Evolutionary conservation across 2,888 invertebrate genomes (phyloP).

Genomic region (Caenorhabditis auriculariae): DNA sequence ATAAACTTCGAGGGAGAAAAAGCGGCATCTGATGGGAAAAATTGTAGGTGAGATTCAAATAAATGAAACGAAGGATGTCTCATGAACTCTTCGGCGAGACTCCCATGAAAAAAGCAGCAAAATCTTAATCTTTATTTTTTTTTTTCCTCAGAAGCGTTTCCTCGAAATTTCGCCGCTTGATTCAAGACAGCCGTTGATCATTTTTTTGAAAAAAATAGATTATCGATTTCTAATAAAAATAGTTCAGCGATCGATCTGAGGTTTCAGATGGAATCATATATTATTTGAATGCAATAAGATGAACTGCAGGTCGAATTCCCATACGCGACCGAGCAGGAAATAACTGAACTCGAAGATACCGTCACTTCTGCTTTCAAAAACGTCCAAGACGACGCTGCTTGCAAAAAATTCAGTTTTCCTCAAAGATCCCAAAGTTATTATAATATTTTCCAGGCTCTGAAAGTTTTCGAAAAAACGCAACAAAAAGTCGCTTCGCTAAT

Average conservation of each 20-base stretch:
- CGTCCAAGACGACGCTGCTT: constrained; percentile 66
- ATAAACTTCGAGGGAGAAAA: background rate
- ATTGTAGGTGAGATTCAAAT: too few relatives aligned
- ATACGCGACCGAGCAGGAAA: constrained; percentile 68
- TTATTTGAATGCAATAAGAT: background rate
- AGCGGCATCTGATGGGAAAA: too few relatives aligned
- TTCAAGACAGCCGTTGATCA: too few relatives aligned
- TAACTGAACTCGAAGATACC: constrained; percentile 66
- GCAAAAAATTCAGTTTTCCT: constrained; percentile 42
- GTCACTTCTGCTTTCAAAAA: constrained; percentile 68
- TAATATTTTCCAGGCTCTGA: constrained; percentile 59
- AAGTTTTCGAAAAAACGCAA: constrained; percentile 67
- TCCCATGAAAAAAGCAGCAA: too few relatives aligned
- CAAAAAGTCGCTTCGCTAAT: constrained; percentile 66
- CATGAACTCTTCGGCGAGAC: too few relatives aligned
- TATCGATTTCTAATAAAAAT: too few relatives aligned
- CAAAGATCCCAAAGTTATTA: constrained; percentile 38
- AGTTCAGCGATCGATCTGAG: background rate
- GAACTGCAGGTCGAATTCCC: constrained; percentile 66
- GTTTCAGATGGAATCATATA: background rate
- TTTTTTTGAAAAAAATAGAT: too few relatives aligned
- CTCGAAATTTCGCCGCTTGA: too few relatives aligned
- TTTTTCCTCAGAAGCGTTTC: too few relatives aligned
- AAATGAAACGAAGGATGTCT: too few relatives aligned
- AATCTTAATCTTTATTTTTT: too few relatives aligned